Evolutionary conservation across 2,113 vertebrate species (phyloP), one percentile per base, ranked within the genome.

Genomic region (Callipepla californica): DNA sequence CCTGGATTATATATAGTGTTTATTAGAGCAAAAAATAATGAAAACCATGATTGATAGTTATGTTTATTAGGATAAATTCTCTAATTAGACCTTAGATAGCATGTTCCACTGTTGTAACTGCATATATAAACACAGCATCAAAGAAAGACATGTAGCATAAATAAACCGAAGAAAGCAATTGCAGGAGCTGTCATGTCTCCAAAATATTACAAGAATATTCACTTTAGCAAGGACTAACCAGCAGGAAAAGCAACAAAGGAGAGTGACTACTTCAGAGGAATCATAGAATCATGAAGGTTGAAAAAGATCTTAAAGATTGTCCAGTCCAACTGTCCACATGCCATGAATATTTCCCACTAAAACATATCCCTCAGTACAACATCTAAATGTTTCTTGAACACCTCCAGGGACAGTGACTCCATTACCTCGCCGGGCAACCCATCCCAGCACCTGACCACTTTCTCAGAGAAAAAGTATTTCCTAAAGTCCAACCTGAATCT

Each of bases 1-100:
- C 12, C 75, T 91, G 72, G 40, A 67, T 55, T 80, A 50, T 80
- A 89, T 76, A 62, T 81, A 63, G 13, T 47, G 32, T 44, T 95
- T 51, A 72, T 70, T 78, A 51, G 21, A 86, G 51, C 1, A 62
- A 84, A 69, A 79, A 87, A 69, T 63, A 87, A 85, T 25, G 8
- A 73, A 92, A 93, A 11, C 17, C 15, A 7, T 85, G 78, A 87
- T 85, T 89, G 79, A 91, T 73, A 19, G 32, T 10, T 87, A 67
- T 87, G 75, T 87, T 89, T 85, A 62, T 80, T 90, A 50, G 11
- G 38, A 59, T 83, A 74, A 94, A 73, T 90, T 87, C 36, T 87
- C 36, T 87, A 94, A 96, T 91, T 92, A 91, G 50, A 45, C 79
- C 62, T 13, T 11, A 85, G 85, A 82, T 85, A 85, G 23, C 0